Evolutionary conservation across 2,113 vertebrate species (phyloP).

Genomic region (Tychaedon coryphoeus): DNA sequence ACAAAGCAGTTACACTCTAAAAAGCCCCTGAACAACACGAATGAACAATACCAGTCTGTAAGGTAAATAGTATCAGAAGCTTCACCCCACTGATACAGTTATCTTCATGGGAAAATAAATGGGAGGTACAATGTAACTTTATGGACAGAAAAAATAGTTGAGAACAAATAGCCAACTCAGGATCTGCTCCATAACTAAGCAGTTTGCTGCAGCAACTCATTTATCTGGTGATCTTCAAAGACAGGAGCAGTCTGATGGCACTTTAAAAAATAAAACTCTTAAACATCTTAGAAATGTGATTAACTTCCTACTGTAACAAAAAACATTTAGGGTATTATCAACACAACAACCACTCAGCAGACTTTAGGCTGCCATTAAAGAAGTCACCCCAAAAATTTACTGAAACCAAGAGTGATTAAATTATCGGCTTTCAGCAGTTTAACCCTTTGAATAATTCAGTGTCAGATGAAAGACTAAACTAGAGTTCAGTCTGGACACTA

Average conservation of each 20-base stretch:
- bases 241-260: neutral
- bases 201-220: neutral
- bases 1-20: neutral
- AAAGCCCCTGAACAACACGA: neutral
- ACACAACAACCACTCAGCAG: neutral
- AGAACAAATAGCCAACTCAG: neutral
- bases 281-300: neutral
- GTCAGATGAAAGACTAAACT: neutral
- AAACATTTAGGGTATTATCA: neutral
- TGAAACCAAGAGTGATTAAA: neutral
- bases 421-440: neutral
- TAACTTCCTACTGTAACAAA: neutral
- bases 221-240: neutral
- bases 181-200: neutral
- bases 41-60: neutral
- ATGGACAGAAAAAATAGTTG: neutral
- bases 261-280: neutral
- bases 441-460: constrained; percentile 14
- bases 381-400: neutral
- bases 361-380: neutral
- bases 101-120: neutral
- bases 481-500: neutral
- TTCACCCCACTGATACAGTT: neutral
- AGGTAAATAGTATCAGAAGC: neutral
- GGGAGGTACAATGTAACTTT: neutral